Evolutionary conservation across 2,113 vertebrate genomes (phyloP).

Genomic region (Osmerus mordax): DNA sequence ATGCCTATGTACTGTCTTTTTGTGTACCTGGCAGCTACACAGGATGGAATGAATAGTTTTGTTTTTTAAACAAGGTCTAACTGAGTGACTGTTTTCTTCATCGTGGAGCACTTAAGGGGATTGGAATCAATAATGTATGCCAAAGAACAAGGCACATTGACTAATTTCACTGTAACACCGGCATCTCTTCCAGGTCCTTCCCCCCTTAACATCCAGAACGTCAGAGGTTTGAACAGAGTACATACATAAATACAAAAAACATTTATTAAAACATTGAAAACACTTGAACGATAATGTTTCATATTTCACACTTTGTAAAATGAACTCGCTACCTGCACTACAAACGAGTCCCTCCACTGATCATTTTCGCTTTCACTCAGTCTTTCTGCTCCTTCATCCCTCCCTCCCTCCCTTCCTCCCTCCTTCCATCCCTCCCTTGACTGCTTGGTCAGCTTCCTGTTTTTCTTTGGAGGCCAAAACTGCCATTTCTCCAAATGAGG

Average conservation of each 20-base stretch:
- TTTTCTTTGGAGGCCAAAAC: neutral
- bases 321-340: neutral
- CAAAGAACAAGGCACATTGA: neutral
- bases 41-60: neutral
- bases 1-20: too few relatives aligned
- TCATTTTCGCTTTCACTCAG: neutral
- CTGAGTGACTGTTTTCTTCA: neutral
- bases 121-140: constrained; percentile 7
- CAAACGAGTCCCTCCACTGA: too few relatives aligned
- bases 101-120: constrained; percentile 9
- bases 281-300: too few relatives aligned
- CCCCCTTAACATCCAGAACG: neutral
- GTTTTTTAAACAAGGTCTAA: neutral
- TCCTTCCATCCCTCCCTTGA: neutral
- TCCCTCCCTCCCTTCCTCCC: neutral
- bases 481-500: constrained; percentile 4
- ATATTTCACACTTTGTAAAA: neutral
- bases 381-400: neutral
- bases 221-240: too few relatives aligned
- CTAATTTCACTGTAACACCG: neutral
- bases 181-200: neutral
- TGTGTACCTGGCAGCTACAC: neutral
- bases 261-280: too few relatives aligned
- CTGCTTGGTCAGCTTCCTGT: constrained; percentile 7
- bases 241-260: too few relatives aligned